Evolutionary conservation across 2,113 vertebrate species (phyloP), one percentile per base, ranked within the genome.

Genomic region (Rallus limicola): DNA sequence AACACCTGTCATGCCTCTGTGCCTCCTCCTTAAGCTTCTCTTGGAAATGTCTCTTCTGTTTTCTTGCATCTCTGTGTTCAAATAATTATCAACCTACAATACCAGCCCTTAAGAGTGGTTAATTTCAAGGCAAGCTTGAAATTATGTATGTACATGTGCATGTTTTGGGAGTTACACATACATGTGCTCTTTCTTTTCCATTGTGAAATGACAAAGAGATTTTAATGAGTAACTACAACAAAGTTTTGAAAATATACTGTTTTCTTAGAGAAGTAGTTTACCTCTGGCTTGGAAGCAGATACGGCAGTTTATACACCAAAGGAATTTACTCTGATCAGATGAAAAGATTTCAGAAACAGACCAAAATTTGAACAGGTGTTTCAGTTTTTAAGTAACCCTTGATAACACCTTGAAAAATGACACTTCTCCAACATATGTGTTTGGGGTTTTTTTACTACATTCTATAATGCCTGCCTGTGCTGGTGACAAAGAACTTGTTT

Each of bases 91-190:
- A 53, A 1, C 26, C n/a, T 20, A 1, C 6, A 7, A 13, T 4
- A 76, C 21, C 28, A 86, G 13, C 34, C 79, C 2, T 33, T 80
- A 29, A 23, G 24, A 11, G 6, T 40, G 24, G 3, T 29, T 48
- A 25, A 64, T 89, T 85, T 72, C 26, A 50, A 4, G 9, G 18
- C 13, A 38, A 79, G 14, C 10, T n/a, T 55, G 29, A 24, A 4
- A 11, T 48, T 26, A 53, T 58, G 10, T 50, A 23, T 8, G 28
- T 18, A 17, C 0, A 0, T 17, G 13, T 36, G 9, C 23, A 20
- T 67, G 23, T 25, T n/a, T 46, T n/a, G 15, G 31, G 63, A 38
- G 25, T 58, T 29, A 14, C 25, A 33, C 8, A 4, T 5, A 36
- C 8, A 6, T 18, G 29, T 23, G 29, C 5, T 4, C 10, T 48